Base-by-base conservation (phyloP, 2,113 vertebrate species). In the Hirundichthys speculiger region DNA sequence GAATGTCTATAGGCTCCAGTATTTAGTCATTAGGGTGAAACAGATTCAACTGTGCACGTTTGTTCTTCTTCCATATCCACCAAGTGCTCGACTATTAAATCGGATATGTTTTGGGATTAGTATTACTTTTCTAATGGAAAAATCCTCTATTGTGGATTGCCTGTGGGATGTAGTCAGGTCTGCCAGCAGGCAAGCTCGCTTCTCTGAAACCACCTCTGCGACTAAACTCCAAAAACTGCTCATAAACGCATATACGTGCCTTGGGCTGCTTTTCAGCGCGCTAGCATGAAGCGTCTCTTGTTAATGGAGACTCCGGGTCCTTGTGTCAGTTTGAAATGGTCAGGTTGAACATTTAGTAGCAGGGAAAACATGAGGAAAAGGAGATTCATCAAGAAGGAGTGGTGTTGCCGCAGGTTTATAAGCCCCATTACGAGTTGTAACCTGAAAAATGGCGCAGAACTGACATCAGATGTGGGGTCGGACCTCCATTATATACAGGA, bases 401-500 rank as follows among this genome's bases (percentile, higher is more conserved):
- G n/a, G n/a, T n/a, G n/a, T n/a, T n/a, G n/a, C n/a, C n/a, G n/a
- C n/a, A n/a, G n/a, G n/a, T n/a, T n/a, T n/a, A n/a, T n/a, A n/a
- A n/a, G n/a, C n/a, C n/a, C n/a, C n/a, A n/a, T n/a, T n/a, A n/a
- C n/a, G n/a, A 27, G 27, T 27, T 4, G 4, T 27, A 8, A 27
- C 8, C 27, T 27, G 27, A 8, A 8, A 27, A 27, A n/a, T n/a
- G n/a, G n/a, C 27, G 8, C 27, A 40, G 20, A 59, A 3, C 8
- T 6, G 20, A 30, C 18, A 27, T n/a, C 12, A 52, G 49, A 67
- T 24, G 5, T 13, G 12, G 21, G 49, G 43, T 81, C 30, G 9
- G 67, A 64, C 64, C 71, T 76, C 68, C 62, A 73, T 86, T 83
- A 70, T 40, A 30, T 19, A 10, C 11, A 8, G 27, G 11, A 9